Base-by-base conservation (phyloP, 2,797 vertebrate genomes). In the Premnoplex brunnescens region DNA sequence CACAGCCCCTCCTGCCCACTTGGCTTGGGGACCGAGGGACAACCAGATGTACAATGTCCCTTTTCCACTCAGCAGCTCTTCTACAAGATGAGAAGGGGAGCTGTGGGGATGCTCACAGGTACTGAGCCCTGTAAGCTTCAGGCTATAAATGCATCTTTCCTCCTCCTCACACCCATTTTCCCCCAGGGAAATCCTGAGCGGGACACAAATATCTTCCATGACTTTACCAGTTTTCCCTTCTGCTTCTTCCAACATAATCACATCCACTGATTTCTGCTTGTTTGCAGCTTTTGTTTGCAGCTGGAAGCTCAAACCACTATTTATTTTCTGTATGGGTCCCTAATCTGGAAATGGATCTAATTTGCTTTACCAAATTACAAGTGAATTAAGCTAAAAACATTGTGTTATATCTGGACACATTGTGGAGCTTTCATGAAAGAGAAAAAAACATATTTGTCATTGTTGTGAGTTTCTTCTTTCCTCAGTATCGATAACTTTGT, bases 331-430 rank as follows among this genome's bases (percentile, higher is more conserved):
- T 80, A 59, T 72, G 75, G 20, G 28, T 75, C 74, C 72, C 88
- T 91, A 92, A 91, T 84, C 95, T 96, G 77, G 64, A 95, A 95
- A 89, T 86, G 63, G 80, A 84, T 96, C 68, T 85, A 69, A 96
- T 96, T 94, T 89, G 67, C 96, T 93, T 93, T 92, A 92, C 34
- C 82, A 84, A 91, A 96, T 94, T 95, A 87, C 43, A 88, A 64
- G 52, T 56, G 68, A 84, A 95, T 93, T 94, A 92, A 96, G 56
- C n/a, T 85, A 22, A 89, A 91, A 37, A 44, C 24, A 49, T 66
- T 91, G 80, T n/a, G 43, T 85, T 84, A n/a, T 23, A 46, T 80
- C 68, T 6, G 0, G 75, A 74, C 80, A 60, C 58, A 43, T 91
- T 28, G 49, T 41, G 26, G 24, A 44, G 80, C 27, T 93, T 85